Evolutionary conservation across 2,888 invertebrate genomes (phyloP), one percentile per base, ranked within the genome.

Genomic region (Eupeodes luniger): DNA sequence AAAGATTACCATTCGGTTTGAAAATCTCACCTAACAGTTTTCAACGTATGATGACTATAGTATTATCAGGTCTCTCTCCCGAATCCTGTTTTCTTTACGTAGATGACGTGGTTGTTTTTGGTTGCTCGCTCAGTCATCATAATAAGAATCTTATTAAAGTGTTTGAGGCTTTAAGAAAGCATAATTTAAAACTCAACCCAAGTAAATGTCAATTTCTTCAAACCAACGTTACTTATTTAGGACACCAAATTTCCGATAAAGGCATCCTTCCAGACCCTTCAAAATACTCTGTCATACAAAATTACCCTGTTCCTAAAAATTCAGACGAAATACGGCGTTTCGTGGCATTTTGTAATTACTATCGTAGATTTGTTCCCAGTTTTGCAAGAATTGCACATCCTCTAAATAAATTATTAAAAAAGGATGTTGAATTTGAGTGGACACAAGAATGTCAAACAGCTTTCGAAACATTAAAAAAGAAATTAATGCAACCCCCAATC

Each of bases 51-150:
- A 61, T 84, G 61, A 75, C 72, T 7, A 79, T 79, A 34, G 85
- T 61, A 1, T n/a, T 75, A 44, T 69, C 76, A 51, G 74, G 81
- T 11, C 51, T 75, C 36, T 44, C 57, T 40, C 69, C 57, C 7
- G 74, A 84, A 66, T 55, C 64, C 12, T 66, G 72, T 11, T 89
- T 89, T 36, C 61, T 90, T 40, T 90, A 89, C 69, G 66, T 90
- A 5, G 90, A 90, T 66, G 90, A 90, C 57, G 76, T 90, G 1
- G 78, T 90, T 36, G 62, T 90, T 10, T 83, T 86, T 70, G 83
- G 75, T n/a, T 69, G 74, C 27, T 81, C 76, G 12, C 40, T 53
- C 14, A 12, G 69, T 47, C 79, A 88, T 16, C 89, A 89, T 69
- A 78, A 81, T 14, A 55, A 80, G 0, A 75, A 88, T 16, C 49